Percentiles rank a stretch among this genome's conserved stretches.
These are phyloP conservation scores for Trematocara zebra DNA, from an alignment of 2,113 vertebrate species.

Conservation along the genomic window DNA sequence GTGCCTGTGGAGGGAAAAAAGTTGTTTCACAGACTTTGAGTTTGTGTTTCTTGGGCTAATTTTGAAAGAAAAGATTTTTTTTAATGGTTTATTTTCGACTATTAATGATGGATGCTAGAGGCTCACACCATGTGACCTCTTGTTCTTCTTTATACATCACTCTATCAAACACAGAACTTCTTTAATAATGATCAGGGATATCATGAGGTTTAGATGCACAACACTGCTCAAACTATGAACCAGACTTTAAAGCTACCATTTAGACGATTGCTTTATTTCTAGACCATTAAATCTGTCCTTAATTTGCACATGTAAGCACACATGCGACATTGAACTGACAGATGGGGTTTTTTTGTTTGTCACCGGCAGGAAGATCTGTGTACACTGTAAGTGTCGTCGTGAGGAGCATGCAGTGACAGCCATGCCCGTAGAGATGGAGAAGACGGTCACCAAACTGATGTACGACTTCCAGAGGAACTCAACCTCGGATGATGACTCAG, in stretches of 20 bases:
- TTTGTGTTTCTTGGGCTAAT: neutral
- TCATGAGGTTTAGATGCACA: neutral
- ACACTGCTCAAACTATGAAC: neutral
- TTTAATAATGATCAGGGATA: neutral
- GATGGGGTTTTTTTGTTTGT: neutral
- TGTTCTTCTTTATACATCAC: neutral
- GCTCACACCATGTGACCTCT: neutral
- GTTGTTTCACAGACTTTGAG: neutral
- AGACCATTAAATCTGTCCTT: neutral
- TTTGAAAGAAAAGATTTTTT: neutral
- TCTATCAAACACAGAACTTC: neutral
- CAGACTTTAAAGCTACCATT: neutral
- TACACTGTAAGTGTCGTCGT: conserved; percentile 96
- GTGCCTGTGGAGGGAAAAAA: neutral
- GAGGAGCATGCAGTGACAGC: conserved; percentile 93
- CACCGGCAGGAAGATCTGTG: conserved; percentile 88
- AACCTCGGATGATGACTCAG: conserved; percentile 93
- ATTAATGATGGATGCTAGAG: conserved; percentile 2
- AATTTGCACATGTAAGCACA: neutral
- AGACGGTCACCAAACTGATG: conserved; percentile 97
- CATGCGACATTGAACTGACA: neutral
- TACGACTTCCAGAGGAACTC: conserved; percentile 99
- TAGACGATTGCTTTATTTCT: neutral
- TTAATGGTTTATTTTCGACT: neutral
- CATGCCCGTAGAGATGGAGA: conserved; percentile 99